Evolutionary conservation across 2,797 vertebrate species (phyloP).

Genomic region (Sebastes ruberrimus): DNA sequence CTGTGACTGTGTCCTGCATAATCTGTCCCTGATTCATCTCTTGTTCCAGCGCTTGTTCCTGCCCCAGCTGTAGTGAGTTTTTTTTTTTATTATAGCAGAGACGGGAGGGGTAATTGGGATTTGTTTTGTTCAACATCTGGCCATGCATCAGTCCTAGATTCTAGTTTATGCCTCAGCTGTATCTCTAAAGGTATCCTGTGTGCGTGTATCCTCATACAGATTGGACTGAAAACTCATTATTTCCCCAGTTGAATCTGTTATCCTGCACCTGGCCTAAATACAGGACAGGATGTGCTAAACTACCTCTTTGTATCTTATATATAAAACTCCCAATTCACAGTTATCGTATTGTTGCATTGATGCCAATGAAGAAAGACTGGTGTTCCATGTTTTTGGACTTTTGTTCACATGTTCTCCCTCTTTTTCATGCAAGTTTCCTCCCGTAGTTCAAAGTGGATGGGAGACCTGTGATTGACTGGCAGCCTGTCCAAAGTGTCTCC

Average conservation of each 20-base stretch:
- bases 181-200: slow-evolving; percentile 7
- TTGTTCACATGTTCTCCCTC: not conserved
- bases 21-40: slow-evolving; percentile 69
- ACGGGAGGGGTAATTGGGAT: slow-evolving; percentile 50
- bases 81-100: slow-evolving; percentile 1
- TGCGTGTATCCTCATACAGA: not conserved
- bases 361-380: not conserved
- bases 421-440: slow-evolving; percentile 13
- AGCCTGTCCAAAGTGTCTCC: slow-evolving; percentile 54
- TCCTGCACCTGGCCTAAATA: not conserved
- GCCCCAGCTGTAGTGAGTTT: not conserved
- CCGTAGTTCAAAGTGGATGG: slow-evolving; percentile 15
- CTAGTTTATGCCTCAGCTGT: slow-evolving; percentile 5
- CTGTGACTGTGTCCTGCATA: slow-evolving; percentile 65
- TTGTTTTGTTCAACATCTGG: slow-evolving; percentile 68
- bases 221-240: not conserved
- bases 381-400: not conserved
- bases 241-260: not conserved
- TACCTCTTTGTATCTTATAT: not conserved
- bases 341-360: not conserved
- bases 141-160: slow-evolving; percentile 38
- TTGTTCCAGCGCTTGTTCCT: slow-evolving; percentile 67
- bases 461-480: slow-evolving; percentile 42
- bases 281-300: not conserved
- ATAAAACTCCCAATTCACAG: not conserved